A percentile compares a stretch with the other conserved stretches of the same genome.
These are phyloP conservation scores for Dendroctonus valens DNA, from an alignment of 1,140 invertebrate genomes.

Conservation along the genomic window DNA sequence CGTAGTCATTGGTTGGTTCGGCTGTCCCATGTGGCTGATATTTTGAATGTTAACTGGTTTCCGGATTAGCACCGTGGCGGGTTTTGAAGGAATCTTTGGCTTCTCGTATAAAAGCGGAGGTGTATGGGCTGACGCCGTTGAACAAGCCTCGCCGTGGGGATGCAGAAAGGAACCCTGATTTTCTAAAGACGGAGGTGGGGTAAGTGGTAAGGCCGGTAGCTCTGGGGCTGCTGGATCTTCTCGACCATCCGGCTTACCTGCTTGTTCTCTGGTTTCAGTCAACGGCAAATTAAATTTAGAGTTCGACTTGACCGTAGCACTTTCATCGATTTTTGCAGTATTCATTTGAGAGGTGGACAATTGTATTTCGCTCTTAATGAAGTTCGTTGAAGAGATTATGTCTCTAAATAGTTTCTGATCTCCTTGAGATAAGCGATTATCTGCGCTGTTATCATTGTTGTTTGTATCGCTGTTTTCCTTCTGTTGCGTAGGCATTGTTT, in stretches of 20 bases:
- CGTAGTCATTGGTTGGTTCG: constrained; percentile 47
- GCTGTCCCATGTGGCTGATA: constrained; percentile 30
- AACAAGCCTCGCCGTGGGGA: constrained; percentile 45
- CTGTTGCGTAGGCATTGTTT: background rate
- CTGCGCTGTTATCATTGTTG: constrained; percentile 15
- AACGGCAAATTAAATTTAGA: too few species aligned
- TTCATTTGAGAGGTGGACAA: constrained; percentile 4
- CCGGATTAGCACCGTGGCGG: constrained; percentile 46
- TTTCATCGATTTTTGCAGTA: background rate
- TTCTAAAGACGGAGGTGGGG: constrained; percentile 60
- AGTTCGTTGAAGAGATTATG: constrained; percentile 21
- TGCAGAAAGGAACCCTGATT: constrained; percentile 66
- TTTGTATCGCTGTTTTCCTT: constrained; percentile 26
- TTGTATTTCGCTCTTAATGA: constrained; percentile 33
- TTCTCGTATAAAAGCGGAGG: constrained; percentile 57
- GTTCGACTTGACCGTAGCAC: background rate
- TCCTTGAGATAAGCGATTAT: constrained; percentile 4
- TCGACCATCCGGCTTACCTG: constrained; percentile 76
- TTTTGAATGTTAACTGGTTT: constrained; percentile 32
- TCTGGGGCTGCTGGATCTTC: constrained; percentile 73
- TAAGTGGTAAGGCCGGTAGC: constrained; percentile 63
- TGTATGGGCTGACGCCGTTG: constrained; percentile 36
- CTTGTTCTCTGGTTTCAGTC: constrained; percentile 59
- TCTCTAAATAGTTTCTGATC: constrained; percentile 27
- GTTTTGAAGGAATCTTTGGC: constrained; percentile 65